Evolutionary conservation across 2,888 invertebrate species (phyloP).

Genomic region (Watsonalla binaria): DNA sequence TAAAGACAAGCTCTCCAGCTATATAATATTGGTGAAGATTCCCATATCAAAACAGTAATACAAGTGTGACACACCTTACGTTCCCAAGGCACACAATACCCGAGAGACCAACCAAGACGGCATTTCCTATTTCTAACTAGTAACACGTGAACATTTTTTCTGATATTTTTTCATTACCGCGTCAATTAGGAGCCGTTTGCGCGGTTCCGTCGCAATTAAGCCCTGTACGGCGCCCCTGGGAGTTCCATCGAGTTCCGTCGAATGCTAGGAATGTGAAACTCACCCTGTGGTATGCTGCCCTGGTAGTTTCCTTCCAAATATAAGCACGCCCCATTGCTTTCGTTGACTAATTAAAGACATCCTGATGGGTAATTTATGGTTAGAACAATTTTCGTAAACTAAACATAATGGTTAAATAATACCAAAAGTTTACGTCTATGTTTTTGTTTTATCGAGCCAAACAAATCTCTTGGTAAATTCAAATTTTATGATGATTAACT

Average conservation of each 20-base stretch:
- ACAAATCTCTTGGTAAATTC: too few species aligned
- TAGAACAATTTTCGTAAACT: not conserved
- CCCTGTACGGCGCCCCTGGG: slow-evolving; percentile 44
- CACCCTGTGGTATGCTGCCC: slow-evolving; percentile 48
- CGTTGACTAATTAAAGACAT: slow-evolving; percentile 57
- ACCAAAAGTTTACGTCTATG: too few species aligned
- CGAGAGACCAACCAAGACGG: slow-evolving; percentile 28
- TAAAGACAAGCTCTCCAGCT: too few species aligned
- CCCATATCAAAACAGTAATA: too few species aligned
- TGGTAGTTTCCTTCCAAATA: slow-evolving; percentile 54
- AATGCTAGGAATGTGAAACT: slow-evolving; percentile 47
- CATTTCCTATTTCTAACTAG: slow-evolving; percentile 53
- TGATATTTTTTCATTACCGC: slow-evolving; percentile 29
- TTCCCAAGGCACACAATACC: slow-evolving; percentile 25
- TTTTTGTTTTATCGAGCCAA: too few species aligned
- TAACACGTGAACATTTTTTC: slow-evolving; percentile 48
- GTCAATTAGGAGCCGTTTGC: slow-evolving; percentile 44
- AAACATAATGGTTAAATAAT: not conserved
- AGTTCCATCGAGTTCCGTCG: slow-evolving; percentile 24
- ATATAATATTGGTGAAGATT: too few species aligned
- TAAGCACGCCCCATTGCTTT: slow-evolving; percentile 34
- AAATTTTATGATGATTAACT: too few species aligned
- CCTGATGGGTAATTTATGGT: slow-evolving; percentile 31
- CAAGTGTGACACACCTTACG: slow-evolving; percentile 1
- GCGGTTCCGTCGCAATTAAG: slow-evolving; percentile 54